These are phyloP conservation scores for Oscheius onirici DNA, from an alignment of 2,888 invertebrate species.

Conservation along the genomic window DNA sequence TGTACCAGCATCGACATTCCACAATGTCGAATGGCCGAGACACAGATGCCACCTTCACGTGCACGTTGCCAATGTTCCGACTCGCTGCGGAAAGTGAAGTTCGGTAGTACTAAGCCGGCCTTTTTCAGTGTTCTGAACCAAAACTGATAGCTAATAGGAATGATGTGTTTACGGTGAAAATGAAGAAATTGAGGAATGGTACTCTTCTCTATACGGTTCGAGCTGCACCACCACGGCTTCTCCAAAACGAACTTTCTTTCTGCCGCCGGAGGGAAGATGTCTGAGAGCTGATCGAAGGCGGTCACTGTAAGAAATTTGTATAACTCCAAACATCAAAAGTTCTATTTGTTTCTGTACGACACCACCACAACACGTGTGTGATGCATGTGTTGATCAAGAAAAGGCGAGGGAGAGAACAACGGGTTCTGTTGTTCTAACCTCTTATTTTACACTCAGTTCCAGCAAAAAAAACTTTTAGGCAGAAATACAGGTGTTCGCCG, in stretches of 20 bases:
- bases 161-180: not conserved
- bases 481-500: no score
- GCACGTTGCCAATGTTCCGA: constrained; percentile 18
- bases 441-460: no score
- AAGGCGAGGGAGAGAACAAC: not conserved
- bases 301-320: not conserved
- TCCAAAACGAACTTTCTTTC: constrained; percentile 21
- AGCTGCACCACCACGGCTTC: constrained; percentile 8
- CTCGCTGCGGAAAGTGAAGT: constrained; percentile 23
- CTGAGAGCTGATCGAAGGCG: constrained; percentile 25
- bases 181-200: not conserved
- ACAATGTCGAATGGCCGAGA: constrained; percentile 8
- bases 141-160: no score
- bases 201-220: not conserved
- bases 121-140: not conserved
- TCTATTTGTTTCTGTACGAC: no score
- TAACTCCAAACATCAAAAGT: no score
- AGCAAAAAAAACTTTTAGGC: no score
- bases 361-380: no score
- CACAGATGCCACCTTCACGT: constrained; percentile 2
- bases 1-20: constrained; percentile 1
- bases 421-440: not conserved
- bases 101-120: not conserved
- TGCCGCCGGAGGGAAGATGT: constrained; percentile 8
- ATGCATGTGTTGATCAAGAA: not conserved